Conservation (phyloP, 1,140 invertebrate species). For the Trachymyrmex cornetzi region DNA sequence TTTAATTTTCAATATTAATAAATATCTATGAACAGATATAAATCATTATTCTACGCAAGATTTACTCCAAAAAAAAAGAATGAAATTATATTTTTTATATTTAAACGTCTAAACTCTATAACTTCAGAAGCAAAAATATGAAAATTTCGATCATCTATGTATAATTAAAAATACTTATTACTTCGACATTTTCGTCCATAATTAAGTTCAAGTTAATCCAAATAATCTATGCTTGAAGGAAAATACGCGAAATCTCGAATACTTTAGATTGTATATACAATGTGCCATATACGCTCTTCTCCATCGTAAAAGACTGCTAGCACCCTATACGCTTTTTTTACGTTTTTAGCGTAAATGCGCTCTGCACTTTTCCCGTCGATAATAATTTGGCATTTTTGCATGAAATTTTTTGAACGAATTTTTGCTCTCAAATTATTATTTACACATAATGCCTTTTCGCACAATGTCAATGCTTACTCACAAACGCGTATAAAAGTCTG, state of each 20-base stretch:
- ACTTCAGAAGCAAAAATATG: background rate
- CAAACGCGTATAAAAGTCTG: background rate
- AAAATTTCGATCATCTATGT: background rate
- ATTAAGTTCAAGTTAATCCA: background rate
- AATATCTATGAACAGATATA: slow-evolving; percentile 6
- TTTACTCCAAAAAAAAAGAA: background rate
- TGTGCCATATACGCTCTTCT: background rate
- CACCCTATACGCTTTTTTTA: background rate
- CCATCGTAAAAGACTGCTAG: background rate
- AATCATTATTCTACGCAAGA: background rate
- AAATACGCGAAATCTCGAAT: background rate
- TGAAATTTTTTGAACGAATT: slow-evolving; percentile 8
- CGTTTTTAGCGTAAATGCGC: slow-evolving; percentile 45
- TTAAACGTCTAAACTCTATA: background rate
- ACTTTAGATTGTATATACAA: background rate
- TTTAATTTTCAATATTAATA: background rate
- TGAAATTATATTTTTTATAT: background rate
- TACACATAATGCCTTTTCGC: slow-evolving; percentile 1
- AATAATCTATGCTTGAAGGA: background rate
- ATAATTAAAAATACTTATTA: background rate
- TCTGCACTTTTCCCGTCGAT: slow-evolving; percentile 27
- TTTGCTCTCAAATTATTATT: slow-evolving; percentile 43
- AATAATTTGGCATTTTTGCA: slow-evolving; percentile 46
- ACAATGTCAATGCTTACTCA: background rate
- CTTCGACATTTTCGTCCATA: background rate